Percentiles rank a stretch among this genome's conserved stretches.
Conservation (phyloP, 2,797 vertebrate genomes). For the Halcyon chelicuti region DNA sequence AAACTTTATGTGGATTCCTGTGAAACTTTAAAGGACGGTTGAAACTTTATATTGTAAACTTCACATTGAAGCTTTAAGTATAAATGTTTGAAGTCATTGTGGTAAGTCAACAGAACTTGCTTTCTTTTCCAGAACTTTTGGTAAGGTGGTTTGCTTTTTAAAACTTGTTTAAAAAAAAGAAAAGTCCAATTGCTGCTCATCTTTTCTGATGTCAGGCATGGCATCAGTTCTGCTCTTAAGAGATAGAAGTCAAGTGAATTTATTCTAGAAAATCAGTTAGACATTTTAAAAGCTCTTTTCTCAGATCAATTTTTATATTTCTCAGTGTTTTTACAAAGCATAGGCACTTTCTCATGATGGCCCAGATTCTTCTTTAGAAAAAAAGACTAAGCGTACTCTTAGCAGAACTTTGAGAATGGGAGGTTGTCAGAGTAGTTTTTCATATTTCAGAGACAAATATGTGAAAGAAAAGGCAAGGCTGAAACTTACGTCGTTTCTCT, state of each 20-base stretch:
- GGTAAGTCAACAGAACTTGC: not conserved
- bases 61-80: not conserved
- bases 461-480: not conserved
- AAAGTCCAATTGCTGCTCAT: rapidly evolving
- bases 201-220: not conserved
- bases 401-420: not conserved
- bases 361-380: not conserved
- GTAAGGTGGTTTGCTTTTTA: not conserved
- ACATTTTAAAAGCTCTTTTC: not conserved
- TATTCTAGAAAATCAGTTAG: not conserved
- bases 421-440: not conserved
- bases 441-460: not conserved
- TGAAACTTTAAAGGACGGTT: not conserved
- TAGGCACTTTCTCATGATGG: not conserved
- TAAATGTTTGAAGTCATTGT: not conserved
- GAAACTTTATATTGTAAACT: not conserved
- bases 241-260: not conserved
- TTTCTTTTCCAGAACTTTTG: not conserved
- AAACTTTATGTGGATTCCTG: not conserved
- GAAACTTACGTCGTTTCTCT: not conserved
- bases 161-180: not conserved
- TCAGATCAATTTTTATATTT: not conserved
- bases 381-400: not conserved
- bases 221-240: not conserved
- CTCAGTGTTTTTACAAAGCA: not conserved